Percentiles rank a stretch among this genome's conserved stretches.
phyloP scores from a whole-genome alignment of 2,888 invertebrate species.

The Panopea generosa region DNA sequence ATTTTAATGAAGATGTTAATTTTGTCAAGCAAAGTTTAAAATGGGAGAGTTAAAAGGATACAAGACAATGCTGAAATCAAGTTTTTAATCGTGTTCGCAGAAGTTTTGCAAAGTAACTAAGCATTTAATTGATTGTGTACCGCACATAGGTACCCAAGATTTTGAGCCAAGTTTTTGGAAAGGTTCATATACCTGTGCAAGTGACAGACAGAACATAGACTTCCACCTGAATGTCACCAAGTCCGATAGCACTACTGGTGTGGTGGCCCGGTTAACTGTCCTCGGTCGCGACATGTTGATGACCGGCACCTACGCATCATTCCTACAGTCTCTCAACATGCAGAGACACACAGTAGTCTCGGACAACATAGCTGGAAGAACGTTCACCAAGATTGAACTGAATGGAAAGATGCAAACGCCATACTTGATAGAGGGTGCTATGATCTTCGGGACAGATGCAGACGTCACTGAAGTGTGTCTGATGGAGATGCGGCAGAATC shows the following conservation, averaged over 20 bases:
- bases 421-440: slow-evolving; percentile 13
- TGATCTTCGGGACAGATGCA: not conserved
- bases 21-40: no score
- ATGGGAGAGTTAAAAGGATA: no score
- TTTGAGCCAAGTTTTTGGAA: not conserved
- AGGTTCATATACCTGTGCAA: slow-evolving; percentile 2
- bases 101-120: no score
- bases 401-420: slow-evolving; percentile 24
- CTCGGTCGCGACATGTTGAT: slow-evolving; percentile 5
- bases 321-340: slow-evolving; percentile 17
- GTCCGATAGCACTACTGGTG: slow-evolving; percentile 22
- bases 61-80: no score
- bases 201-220: not conserved
- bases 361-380: slow-evolving; percentile 22
- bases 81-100: no score
- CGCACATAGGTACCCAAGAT: no score
- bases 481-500: slow-evolving; percentile 40
- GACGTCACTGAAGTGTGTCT: slow-evolving; percentile 16
- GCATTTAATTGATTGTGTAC: no score
- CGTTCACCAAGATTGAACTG: slow-evolving; percentile 31
- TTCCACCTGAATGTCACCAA: slow-evolving; percentile 38
- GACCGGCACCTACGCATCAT: slow-evolving; percentile 31
- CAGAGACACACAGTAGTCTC: slow-evolving; percentile 11
- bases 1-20: no score
- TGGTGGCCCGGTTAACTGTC: slow-evolving; percentile 11